phyloP scores from a whole-genome alignment of 2,888 invertebrate genomes.

The Drosophila nr. perissopoda region DNA sequence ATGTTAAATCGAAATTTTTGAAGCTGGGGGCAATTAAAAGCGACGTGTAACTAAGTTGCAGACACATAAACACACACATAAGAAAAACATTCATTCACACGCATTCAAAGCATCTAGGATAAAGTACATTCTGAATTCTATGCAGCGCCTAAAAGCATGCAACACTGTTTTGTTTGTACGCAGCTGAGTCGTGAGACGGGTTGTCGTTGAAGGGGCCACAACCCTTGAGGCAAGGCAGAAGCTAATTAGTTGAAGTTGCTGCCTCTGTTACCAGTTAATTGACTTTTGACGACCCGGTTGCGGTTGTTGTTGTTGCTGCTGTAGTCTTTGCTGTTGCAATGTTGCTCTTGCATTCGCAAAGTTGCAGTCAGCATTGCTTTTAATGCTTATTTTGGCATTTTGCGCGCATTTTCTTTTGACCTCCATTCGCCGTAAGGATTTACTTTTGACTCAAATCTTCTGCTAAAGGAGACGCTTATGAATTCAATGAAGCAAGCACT shows the following conservation, averaged over 20 bases:
- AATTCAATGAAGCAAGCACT: slow-evolving; percentile 69
- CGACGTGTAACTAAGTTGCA: slow-evolving; percentile 17
- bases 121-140: slow-evolving; percentile 27
- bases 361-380: slow-evolving; percentile 47
- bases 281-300: slow-evolving; percentile 71
- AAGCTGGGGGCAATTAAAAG: slow-evolving; percentile 9
- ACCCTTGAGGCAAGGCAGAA: slow-evolving; percentile 58
- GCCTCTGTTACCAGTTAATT: slow-evolving; percentile 75
- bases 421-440: slow-evolving; percentile 26
- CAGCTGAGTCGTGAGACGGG: slow-evolving; percentile 2
- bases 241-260: slow-evolving; percentile 77
- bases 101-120: slow-evolving; percentile 14
- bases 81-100: background rate
- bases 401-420: slow-evolving; percentile 20
- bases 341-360: slow-evolving; percentile 4
- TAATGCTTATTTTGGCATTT: slow-evolving; percentile 42
- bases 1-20: background rate
- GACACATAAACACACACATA: background rate
- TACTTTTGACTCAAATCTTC: slow-evolving; percentile 39
- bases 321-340: slow-evolving; percentile 7
- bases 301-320: slow-evolving; percentile 16
- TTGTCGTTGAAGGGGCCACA: slow-evolving; percentile 38
- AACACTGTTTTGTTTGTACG: slow-evolving; percentile 37
- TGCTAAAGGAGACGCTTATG: slow-evolving; percentile 52
- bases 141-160: slow-evolving; percentile 50